Evolutionary conservation across 2,113 vertebrate genomes (phyloP).

Genomic region (Salvator merianae): DNA sequence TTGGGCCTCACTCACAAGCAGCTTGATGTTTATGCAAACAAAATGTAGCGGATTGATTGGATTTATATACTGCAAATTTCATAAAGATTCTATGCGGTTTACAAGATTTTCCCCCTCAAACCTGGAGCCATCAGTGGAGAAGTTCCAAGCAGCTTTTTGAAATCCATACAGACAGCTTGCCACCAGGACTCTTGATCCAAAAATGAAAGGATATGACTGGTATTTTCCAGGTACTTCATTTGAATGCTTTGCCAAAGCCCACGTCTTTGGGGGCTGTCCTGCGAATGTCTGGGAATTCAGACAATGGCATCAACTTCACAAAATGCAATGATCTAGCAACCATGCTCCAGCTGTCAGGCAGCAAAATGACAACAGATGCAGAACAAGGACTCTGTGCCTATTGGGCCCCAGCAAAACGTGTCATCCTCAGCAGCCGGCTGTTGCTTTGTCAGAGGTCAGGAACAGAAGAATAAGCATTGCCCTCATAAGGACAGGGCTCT

Average conservation of each 20-base stretch:
- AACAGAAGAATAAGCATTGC: not conserved
- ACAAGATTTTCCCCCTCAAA: too few relatives aligned
- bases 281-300: not conserved
- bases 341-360: conserved; percentile 33
- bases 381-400: conserved; percentile 11
- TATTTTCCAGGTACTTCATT: not conserved
- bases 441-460: conserved; percentile 9
- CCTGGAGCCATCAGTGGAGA: not conserved
- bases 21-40: too few relatives aligned
- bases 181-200: fast-evolving
- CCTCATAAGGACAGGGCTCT: not conserved
- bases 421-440: conserved; percentile 5
- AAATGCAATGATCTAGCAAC: conserved; percentile 23
- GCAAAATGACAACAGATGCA: conserved; percentile 46
- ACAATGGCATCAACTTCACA: conserved; percentile 8
- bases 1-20: too few relatives aligned
- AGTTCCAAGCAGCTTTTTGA: conserved; percentile 9
- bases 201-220: not conserved
- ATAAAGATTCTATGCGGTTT: too few relatives aligned
- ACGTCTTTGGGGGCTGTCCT: not conserved
- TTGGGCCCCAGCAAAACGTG: conserved; percentile 2
- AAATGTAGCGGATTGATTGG: too few relatives aligned
- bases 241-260: conserved; percentile 4
- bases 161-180: fast-evolving
- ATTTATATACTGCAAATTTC: too few relatives aligned